Evolutionary conservation across 2,888 invertebrate genomes (phyloP), one percentile per base, ranked within the genome.

Genomic region (Syrista parreyssii): DNA sequence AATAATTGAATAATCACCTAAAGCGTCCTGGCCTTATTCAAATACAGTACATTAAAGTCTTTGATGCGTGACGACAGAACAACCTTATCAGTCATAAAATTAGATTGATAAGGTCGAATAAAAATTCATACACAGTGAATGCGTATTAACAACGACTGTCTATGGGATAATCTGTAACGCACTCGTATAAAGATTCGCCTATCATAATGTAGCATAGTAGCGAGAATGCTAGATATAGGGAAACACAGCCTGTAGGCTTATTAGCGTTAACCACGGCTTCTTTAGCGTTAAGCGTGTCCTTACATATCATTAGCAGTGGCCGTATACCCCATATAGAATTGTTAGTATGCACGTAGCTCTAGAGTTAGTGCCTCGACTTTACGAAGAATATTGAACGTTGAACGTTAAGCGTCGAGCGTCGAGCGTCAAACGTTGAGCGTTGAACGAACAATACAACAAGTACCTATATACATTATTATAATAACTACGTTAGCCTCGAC

Each of bases 271-370:
- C n/a, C 75, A 75, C 71, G 74, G 74, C 75, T 77, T 77, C 11
- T 31, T 75, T 75, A 77, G 77, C 34, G n/a, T 30, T 77, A 78
- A 75, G 73, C 71, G 72, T 75, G 33, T 75, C 73, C 75, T 78
- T 75, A 78, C 78, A 78, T 78, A 78, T 78, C 78, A 78, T 75
- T 78, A 75, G 78, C 71, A 71, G 6, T 32, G 71, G 71, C 71
- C 71, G 71, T 71, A 71, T 32, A 30, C 32, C 75, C 35, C 40
- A 75, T 75, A n/a, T 74, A 74, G 15, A 36, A 31, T 74, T 11
- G 0, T 35, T 36, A 35, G 40, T 15, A 2, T 11, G 32, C 33
- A 73, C 34, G 76, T 36, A 75, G 55, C 23, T 15, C 6, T 76
- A 36, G 35, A 76, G 31, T 76, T 31, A 34, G 73, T 71, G 71